Percentiles rank a stretch among this genome's conserved stretches.
phyloP scores from a whole-genome alignment of 2,113 vertebrate genomes.

The Barbus barbus region DNA sequence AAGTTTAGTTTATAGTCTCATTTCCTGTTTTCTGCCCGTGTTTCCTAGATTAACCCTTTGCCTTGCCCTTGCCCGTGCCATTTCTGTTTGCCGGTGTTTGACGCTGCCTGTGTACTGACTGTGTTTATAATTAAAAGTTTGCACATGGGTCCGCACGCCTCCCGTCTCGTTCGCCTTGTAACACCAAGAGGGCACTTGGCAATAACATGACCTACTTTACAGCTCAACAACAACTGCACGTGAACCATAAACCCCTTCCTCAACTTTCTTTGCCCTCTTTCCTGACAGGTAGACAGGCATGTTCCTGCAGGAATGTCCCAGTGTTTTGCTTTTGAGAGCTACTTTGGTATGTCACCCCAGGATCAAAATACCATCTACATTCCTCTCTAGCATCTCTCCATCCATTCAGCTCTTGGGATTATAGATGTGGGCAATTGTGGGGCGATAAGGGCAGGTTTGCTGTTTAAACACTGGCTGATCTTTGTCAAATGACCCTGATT shows the following conservation, averaged over 20 bases:
- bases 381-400: conserved; percentile 30
- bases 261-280: neutral
- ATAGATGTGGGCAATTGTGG: neutral
- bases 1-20: too few species aligned
- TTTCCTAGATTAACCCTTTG: too few species aligned
- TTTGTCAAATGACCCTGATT: conserved; percentile 27
- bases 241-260: neutral
- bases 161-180: too few species aligned
- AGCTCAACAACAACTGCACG: neutral
- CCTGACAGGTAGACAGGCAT: conserved; percentile 26
- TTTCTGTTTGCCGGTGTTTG: too few species aligned
- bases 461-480: neutral
- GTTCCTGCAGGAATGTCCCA: conserved; percentile 43
- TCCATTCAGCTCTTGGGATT: conserved; percentile 29
- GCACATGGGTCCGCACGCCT: too few species aligned
- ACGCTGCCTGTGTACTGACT: too few species aligned
- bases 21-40: too few species aligned
- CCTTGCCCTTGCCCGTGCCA: too few species aligned
- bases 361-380: conserved; percentile 37
- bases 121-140: too few species aligned
- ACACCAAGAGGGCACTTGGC: neutral
- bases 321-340: conserved; percentile 9
- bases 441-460: conserved; percentile 1
- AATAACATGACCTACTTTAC: conserved; percentile 20
- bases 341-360: conserved; percentile 42